Conservation (phyloP, 2,113 vertebrate species). For the Neomonachus schauinslandi region DNA sequence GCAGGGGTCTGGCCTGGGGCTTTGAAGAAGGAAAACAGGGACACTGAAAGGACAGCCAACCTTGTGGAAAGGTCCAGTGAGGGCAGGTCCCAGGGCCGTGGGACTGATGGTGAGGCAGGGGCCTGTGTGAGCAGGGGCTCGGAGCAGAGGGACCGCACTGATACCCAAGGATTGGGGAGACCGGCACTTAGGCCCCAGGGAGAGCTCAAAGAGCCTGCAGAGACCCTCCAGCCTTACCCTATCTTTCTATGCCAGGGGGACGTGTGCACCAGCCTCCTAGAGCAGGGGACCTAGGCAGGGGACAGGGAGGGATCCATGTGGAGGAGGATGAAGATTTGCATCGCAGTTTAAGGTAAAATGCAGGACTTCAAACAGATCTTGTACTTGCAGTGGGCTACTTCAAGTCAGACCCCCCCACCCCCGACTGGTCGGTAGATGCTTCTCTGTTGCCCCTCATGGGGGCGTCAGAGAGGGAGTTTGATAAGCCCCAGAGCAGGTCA, state of each 20-base stretch:
- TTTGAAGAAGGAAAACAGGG: background rate
- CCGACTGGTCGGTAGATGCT: background rate
- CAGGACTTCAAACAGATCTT: background rate
- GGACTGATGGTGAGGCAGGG: too few relatives aligned
- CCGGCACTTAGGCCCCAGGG: background rate
- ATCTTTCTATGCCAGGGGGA: background rate
- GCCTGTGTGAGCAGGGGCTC: background rate
- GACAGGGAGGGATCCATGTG: fast-evolving
- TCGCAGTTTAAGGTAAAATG: background rate
- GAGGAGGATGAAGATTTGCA: background rate
- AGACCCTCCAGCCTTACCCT: background rate
- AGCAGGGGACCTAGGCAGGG: background rate
- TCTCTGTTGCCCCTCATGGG: background rate
- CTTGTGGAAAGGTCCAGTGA: background rate
- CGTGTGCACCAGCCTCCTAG: background rate
- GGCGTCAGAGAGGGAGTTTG: too few relatives aligned
- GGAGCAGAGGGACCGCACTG: background rate
- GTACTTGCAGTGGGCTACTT: too few relatives aligned
- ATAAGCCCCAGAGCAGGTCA: background rate
- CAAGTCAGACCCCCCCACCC: too few relatives aligned
- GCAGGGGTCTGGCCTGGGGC: background rate
- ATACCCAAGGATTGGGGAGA: background rate
- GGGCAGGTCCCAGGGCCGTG: background rate
- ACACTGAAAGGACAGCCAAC: background rate
- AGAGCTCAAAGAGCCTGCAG: background rate